Percentiles rank a stretch among this genome's conserved stretches.
phyloP scores from a whole-genome alignment of 2,797 vertebrate genomes.

The Silurus aristotelis region DNA sequence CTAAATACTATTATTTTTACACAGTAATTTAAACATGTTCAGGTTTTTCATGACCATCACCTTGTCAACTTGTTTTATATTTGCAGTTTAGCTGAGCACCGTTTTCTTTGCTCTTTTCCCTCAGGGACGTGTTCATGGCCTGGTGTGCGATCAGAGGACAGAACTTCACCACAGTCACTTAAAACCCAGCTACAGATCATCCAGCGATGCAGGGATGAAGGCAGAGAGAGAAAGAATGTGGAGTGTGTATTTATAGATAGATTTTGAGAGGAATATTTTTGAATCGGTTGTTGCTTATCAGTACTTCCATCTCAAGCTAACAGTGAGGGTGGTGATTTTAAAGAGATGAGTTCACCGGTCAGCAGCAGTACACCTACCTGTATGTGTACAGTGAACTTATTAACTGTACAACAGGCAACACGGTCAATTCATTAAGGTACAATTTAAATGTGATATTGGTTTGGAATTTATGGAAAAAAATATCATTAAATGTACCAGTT shows the following conservation, averaged over 20 bases:
- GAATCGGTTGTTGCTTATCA: not conserved
- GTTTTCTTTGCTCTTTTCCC: conserved; percentile 9
- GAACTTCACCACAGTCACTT: conserved; percentile 81
- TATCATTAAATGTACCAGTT: not conserved
- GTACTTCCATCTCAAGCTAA: not conserved
- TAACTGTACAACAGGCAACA: not conserved
- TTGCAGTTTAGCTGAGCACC: not conserved
- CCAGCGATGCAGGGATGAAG: not conserved
- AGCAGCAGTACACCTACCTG: not conserved
- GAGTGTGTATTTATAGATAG: not conserved
- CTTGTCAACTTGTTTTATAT: not conserved
- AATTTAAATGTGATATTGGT: not conserved
- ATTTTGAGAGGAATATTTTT: not conserved
- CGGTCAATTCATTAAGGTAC: not conserved
- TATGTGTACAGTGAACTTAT: not conserved
- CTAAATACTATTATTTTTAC: too few species aligned
- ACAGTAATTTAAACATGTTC: not conserved
- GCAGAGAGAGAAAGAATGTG: not conserved
- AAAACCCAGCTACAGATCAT: conserved; percentile 39
- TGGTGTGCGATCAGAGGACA: conserved; percentile 86
- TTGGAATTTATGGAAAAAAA: not conserved
- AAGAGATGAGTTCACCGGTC: conserved; percentile 10
- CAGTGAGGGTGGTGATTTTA: not conserved
- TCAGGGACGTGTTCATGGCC: conserved; percentile 88
- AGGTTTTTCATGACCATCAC: not conserved